Evolutionary conservation across 2,113 vertebrate genomes (phyloP), one percentile per base, ranked within the genome.

Genomic region (Psettodes erumei): DNA sequence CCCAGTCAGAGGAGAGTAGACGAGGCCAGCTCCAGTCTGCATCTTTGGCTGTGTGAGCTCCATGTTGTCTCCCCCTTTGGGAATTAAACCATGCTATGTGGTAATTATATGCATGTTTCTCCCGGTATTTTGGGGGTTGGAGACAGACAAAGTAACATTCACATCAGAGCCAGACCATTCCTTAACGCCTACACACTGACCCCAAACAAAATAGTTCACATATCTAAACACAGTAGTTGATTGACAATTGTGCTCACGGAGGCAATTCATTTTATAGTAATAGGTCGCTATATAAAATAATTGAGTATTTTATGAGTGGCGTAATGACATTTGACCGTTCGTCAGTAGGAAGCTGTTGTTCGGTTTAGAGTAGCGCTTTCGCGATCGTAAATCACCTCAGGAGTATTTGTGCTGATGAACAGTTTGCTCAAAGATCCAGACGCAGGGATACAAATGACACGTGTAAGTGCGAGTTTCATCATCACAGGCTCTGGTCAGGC

Each of bases 71-170:
- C 64, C 63, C 64, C 66, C 82, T 81, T 79, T 82, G 86, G 85
- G 85, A 85, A 88, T 89, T 35, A 76, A 84, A 85, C 81, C 83
- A 75, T 87, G 86, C 83, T 76, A 75, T 84, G 76, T 76, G 79
- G 80, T 89, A 83, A 89, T 92, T 79, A 75, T 81, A 88, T 88
- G 91, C 84, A 86, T 88, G 87, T 88, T 90, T 90, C 80, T 84
- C 76, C 75, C 48, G 61, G 81, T 84, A 88, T 92, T 92, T 90
- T 82, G 84, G 84, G 76, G 86, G 71, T 84, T 89, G 81, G 84
- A 89, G 82, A 84, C 76, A 86, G 83, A 84, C 79, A 89, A 79
- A 86, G 78, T 85, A 77, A 81, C 78, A 76, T 82, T 91, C 84
- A 88, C 71, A 83, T 81, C 54, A 78, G 73, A 80, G 75, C 80